phyloP scores from a whole-genome alignment of 1,140 invertebrate species.

The Cepaea nemoralis region DNA sequence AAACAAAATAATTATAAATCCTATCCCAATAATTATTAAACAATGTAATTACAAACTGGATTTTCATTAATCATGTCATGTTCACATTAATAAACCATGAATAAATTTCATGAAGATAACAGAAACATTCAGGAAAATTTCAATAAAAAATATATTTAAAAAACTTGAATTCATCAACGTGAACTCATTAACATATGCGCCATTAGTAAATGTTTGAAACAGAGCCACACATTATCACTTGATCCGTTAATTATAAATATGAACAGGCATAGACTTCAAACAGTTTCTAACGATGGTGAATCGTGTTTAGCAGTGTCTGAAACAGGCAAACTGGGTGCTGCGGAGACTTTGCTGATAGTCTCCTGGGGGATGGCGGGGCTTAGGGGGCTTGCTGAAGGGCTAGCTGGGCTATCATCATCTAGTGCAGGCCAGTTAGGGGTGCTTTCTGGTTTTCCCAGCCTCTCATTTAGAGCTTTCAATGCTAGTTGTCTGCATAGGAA shows the following conservation, averaged over 20 bases:
- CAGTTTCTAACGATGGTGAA: not conserved
- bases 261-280: not conserved
- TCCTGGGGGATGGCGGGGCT: not conserved
- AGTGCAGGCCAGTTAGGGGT: constrained; percentile 64
- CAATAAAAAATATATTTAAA: too few species aligned
- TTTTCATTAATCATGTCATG: too few species aligned
- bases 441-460: constrained; percentile 81
- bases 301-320: constrained; percentile 37
- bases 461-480: constrained; percentile 91
- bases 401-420: constrained; percentile 58
- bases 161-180: too few species aligned
- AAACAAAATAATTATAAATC: too few species aligned
- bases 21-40: too few species aligned
- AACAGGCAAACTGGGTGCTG: constrained; percentile 47
- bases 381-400: constrained; percentile 15
- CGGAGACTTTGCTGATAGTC: not conserved
- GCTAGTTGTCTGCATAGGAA: constrained; percentile 88
- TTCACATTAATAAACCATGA: too few species aligned
- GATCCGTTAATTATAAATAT: not conserved
- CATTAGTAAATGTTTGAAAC: too few species aligned
- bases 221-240: too few species aligned
- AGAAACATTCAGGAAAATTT: too few species aligned
- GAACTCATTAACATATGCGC: too few species aligned
- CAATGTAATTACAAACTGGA: too few species aligned
- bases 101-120: too few species aligned